Base-by-base conservation (phyloP, 2,797 vertebrate species). In the Squalus acanthias region DNA sequence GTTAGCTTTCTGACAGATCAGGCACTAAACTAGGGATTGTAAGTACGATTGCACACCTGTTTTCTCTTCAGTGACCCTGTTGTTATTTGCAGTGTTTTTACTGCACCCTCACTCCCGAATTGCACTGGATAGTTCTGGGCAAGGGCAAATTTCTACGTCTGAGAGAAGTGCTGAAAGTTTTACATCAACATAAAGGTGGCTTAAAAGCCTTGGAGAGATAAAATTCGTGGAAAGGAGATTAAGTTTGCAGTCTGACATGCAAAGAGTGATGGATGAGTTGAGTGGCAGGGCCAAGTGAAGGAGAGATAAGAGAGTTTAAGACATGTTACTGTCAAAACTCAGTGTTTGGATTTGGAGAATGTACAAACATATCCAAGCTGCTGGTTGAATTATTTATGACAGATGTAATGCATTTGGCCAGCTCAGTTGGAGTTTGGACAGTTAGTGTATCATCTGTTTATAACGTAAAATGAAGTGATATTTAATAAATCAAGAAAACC, bases 191-290 rank as follows among this genome's bases (percentile, higher is more conserved):
- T 89, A 95, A 67, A 70, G 39, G 96, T 76, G 57, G n/a, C 65
- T 85, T 87, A 88, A 97, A 97, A 98, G 85, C 96, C 93, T 95
- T 70, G 22, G 93, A n/a, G 53, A 79, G 89, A 96, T 97, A 96
- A 96, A 97, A 96, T 98, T 98, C 97, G 97, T 97, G 98, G 98
- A 98, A 98, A 96, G 97, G 96, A 97, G 98, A 97, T 98, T 98
- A 98, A 97, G 96, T 97, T 97, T 98, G 98, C 97, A 97, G 65
- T 96, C 97, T 98, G 98, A 98, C 97, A 95, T 97, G 97, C 69
- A 97, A 96, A 97, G 98, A 98, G 97, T 98, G 98, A 97, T 96
- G 96, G 97, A 97, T 97, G 97, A 97, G 97, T 20, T 57, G 96
- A 22, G 1, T 96, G 97, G 97, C 97, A 98, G 97, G 98, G 98